Evolutionary conservation across 2,888 invertebrate genomes (phyloP), one percentile per base, ranked within the genome.

Genomic region (Cryptus armator): DNA sequence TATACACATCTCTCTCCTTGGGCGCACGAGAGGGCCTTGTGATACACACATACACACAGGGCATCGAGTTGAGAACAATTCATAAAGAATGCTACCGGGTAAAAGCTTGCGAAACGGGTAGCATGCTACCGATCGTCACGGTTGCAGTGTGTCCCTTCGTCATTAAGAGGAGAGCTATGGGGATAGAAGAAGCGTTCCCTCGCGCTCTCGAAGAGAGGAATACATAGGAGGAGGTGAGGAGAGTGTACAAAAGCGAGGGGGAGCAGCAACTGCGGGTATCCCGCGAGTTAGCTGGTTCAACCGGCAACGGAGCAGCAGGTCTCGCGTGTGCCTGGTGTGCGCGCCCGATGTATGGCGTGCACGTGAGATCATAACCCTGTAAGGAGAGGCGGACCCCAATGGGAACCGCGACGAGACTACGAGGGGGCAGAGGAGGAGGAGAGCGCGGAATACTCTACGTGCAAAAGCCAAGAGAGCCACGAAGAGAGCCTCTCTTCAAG

Each of bases 351-450:
- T 83, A 83, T 80, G 78, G 83, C 81, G 79, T 86, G 86, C 86
- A 86, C 82, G 86, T 84, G 84, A 87, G 87, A 87, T 87, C 87
- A 88, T 88, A 88, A 87, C 87, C 87, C 86, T 86, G 84, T 85
- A 88, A 87, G 85, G 81, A 87, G 81, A 88, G 85, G 84, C 83
- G 84, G 84, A 48, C 81, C 79, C 83, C 86, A 86, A 86, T 86
- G 85, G 80, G 74, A 87, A 84, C 80, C 77, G 72, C 76, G 84
- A 76, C 67, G 83, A 78, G 78, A 83, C 70, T 48, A 62, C 68
- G 77, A 66, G 53, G 70, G 68, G 44, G 46, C 51, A 59, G 78
- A 37, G 37, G 37, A 6, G 37, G 7, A 6, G 37, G 37, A 37
- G 37, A 37, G 37, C 37, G 37, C 37, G 37, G 62, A 10, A 53